Base-by-base conservation (phyloP, 2,888 invertebrate genomes). In the Oxycera nigricornis region DNA sequence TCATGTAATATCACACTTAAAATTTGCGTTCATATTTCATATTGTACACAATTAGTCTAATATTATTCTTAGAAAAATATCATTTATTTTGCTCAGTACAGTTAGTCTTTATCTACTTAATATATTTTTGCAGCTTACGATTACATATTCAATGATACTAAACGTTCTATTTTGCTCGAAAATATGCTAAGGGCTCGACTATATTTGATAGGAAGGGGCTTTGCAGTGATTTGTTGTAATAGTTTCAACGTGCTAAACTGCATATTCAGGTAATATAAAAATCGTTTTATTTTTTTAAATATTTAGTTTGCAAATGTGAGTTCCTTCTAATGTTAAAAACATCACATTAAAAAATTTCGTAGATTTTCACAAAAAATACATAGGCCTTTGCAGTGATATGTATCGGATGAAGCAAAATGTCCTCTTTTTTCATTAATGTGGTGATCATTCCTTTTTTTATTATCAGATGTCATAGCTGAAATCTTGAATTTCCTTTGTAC, bases 401-500 rank as follows among this genome's bases (percentile, higher is more conserved):
- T 70, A 52, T 70, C 28, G 17, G 31, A 2, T 70, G 6, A 68
- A 17, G 52, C 17, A 26, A 39, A 20, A 59, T 20, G 24, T 55
- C 24, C 55, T 55, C 24, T 24, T 24, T 24, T 55, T 55, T 20
- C 20, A 7, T 24, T 9, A 24, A 55, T 55, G 20, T 55, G 2
- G 6, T 24, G 22, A 22, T 24, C 24, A 6, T 65, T 65, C 26
- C 50, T 68, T 7, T 14, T 14, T 24, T 70, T 70, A 70, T 70
- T 70, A 70, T 70, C 70, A 31, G 52, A 70, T 70, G 70, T 70
- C 70, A 70, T 70, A 70, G 70, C 70, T 52, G 52, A 30, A 9
- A 31, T 70, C 52, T 20, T 68, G 11, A 2, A 55, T 55, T 70
- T 31, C 46, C 9, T 67, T 22, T 41, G 46, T 24, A 39, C 22